Percentiles rank a stretch among this genome's conserved stretches.
Conservation (phyloP, 2,797 vertebrate species). For the Falco biarmicus region DNA sequence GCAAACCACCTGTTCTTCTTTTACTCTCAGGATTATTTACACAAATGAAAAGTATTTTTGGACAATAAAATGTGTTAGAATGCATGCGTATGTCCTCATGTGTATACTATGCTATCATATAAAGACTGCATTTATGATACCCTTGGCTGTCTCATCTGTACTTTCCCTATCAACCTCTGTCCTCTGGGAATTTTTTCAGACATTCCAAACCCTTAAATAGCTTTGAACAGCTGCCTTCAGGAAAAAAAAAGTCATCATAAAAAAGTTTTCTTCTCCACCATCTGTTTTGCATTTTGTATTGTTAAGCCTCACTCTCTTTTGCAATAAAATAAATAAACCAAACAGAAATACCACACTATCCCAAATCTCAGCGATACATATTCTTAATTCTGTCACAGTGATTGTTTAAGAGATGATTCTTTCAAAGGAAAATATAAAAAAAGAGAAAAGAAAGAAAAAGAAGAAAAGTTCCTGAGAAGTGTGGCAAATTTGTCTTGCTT, state of each 20-base stretch:
- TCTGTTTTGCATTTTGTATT: constrained; percentile 54
- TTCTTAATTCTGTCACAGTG: neutral
- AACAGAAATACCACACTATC: neutral
- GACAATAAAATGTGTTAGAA: neutral
- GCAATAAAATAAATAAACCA: neutral
- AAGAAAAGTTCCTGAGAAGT: neutral
- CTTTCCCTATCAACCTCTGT: constrained; percentile 30
- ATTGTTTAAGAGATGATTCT: neutral
- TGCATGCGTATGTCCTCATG: neutral
- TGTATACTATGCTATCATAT: neutral
- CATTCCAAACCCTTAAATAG: constrained; percentile 61
- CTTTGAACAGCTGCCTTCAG: constrained; percentile 51
- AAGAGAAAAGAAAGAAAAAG: no score
- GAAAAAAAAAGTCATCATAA: neutral
- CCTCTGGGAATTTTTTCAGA: constrained; percentile 43
- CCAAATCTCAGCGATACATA: neutral
- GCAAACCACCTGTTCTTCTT: neutral
- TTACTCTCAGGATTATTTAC: neutral
- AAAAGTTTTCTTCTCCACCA: constrained; percentile 22
- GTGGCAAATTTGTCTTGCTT: neutral
- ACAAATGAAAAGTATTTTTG: neutral
- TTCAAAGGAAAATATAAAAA: neutral
- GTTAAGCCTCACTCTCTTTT: neutral
- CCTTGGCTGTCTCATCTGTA: constrained; percentile 3
- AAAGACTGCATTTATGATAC: constrained; percentile 12